Conservation (phyloP, 2,888 invertebrate genomes). For the Cryptus armator region DNA sequence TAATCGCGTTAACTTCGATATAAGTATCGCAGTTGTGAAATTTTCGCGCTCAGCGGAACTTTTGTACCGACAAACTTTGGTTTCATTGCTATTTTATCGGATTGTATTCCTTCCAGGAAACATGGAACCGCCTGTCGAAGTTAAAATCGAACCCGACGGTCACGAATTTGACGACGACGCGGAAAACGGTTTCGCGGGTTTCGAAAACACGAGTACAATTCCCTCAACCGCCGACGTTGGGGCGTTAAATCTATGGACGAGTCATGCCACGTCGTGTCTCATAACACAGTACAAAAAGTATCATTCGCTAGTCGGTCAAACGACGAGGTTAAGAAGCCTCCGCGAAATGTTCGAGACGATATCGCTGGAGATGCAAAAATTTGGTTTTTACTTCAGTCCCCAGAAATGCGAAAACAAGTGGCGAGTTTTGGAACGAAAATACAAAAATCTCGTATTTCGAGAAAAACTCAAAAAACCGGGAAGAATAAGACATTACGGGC, state of each 20-base stretch:
- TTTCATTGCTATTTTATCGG: neutral
- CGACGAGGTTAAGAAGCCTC: slow-evolving; percentile 77
- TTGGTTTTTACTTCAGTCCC: slow-evolving; percentile 79
- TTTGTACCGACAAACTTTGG: slow-evolving; percentile 22
- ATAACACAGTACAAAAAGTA: slow-evolving; percentile 80
- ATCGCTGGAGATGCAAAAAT: slow-evolving; percentile 80
- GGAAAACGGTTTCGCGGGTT: slow-evolving; percentile 70
- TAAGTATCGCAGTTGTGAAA: neutral
- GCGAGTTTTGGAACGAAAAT: slow-evolving; percentile 81
- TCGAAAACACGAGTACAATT: slow-evolving; percentile 64
- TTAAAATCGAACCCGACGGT: slow-evolving; percentile 71
- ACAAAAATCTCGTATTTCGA: slow-evolving; percentile 80
- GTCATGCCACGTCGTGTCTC: slow-evolving; percentile 80
- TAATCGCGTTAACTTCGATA: neutral
- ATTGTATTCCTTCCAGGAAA: slow-evolving; percentile 52
- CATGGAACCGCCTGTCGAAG: slow-evolving; percentile 76
- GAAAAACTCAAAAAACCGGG: slow-evolving; percentile 81
- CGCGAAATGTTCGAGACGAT: slow-evolving; percentile 82
- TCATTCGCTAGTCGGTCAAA: slow-evolving; percentile 79
- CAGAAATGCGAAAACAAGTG: slow-evolving; percentile 83
- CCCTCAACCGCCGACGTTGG: slow-evolving; percentile 73
- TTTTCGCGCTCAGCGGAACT: neutral
- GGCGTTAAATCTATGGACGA: slow-evolving; percentile 78
- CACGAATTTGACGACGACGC: slow-evolving; percentile 71
- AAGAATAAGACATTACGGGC: slow-evolving; percentile 80